Conservation (phyloP, 2,888 invertebrate genomes). For the Escarpia spicata region DNA sequence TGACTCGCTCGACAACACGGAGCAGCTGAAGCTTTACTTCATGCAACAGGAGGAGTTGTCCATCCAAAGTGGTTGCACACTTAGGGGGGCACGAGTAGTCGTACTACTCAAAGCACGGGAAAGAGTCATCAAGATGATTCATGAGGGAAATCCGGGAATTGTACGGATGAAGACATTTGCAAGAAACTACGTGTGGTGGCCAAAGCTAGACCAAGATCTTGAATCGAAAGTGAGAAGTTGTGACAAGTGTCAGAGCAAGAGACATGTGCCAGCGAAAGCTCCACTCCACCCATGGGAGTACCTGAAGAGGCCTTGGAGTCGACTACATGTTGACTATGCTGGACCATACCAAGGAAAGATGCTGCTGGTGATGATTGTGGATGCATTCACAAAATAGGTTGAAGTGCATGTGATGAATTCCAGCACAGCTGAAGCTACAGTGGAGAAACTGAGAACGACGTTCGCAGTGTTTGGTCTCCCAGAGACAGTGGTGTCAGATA, state of each 20-base stretch:
- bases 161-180: background rate
- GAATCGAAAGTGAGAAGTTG: background rate
- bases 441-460: background rate
- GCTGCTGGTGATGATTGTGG: background rate
- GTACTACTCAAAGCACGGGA: background rate
- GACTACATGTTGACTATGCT: background rate
- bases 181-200: slow-evolving; percentile 19
- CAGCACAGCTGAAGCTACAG: background rate
- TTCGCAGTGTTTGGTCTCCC: slow-evolving; percentile 8
- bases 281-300: background rate
- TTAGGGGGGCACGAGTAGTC: background rate
- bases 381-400: background rate
- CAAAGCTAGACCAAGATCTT: background rate
- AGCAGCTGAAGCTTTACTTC: background rate
- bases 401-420: background rate
- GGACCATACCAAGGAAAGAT: background rate
- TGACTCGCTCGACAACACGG: background rate
- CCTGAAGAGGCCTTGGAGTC: background rate
- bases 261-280: background rate
- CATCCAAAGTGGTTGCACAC: background rate
- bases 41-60: background rate
- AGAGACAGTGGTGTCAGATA: slow-evolving; percentile 20
- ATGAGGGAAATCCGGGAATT: background rate
- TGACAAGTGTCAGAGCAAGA: background rate
- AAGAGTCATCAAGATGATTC: background rate